Conservation (phyloP, 2,113 vertebrate species). For the Brachirus orientalis region DNA sequence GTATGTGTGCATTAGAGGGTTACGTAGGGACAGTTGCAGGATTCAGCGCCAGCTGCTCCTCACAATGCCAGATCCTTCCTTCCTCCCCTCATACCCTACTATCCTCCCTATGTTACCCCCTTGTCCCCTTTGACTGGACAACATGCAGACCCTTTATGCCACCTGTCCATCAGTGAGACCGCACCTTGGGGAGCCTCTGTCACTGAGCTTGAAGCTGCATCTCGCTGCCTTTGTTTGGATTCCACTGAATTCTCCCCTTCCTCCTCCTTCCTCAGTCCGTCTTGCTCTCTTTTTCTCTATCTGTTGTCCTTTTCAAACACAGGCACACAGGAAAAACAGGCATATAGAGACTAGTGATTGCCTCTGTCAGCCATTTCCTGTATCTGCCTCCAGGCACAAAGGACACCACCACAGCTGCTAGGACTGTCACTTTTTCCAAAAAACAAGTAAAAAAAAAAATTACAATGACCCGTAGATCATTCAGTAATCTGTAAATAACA, state of each 20-base stretch:
- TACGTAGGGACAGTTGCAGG: constrained; percentile 73
- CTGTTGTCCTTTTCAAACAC: constrained; percentile 66
- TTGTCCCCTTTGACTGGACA: constrained; percentile 75
- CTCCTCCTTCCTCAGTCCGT: constrained; percentile 25
- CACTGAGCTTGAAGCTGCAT: constrained; percentile 59
- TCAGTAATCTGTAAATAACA: no score
- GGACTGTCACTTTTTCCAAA: no score
- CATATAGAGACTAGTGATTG: constrained; percentile 60
- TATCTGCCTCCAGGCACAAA: constrained; percentile 71
- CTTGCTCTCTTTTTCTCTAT: constrained; percentile 44
- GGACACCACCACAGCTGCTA: background rate
- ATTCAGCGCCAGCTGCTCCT: constrained; percentile 81
- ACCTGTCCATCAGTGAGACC: constrained; percentile 79
- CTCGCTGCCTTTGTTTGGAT: constrained; percentile 74
- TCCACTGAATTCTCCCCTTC: constrained; percentile 44
- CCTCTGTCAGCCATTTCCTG: constrained; percentile 74
- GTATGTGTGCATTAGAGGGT: constrained; percentile 59
- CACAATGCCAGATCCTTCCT: constrained; percentile 43
- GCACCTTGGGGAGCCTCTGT: constrained; percentile 77
- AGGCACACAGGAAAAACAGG: constrained; percentile 61
- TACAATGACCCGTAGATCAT: no score
- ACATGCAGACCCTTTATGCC: constrained; percentile 79
- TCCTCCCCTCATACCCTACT: constrained; percentile 6
- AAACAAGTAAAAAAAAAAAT: no score
- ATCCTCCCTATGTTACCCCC: constrained; percentile 49